phyloP scores from a whole-genome alignment of 1,140 invertebrate genomes.

The Panagrolaimus sp. region DNA sequence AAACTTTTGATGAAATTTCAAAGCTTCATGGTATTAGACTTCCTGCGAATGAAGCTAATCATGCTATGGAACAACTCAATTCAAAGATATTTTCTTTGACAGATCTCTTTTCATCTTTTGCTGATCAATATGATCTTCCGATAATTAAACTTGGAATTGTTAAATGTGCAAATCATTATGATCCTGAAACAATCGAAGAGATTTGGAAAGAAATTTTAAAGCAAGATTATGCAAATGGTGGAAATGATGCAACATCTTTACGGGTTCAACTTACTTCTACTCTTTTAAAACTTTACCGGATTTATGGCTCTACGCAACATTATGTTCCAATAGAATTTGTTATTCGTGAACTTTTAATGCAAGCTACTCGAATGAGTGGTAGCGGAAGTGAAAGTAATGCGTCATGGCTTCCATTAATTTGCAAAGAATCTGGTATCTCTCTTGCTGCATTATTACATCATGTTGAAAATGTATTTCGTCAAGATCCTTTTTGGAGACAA shows the following conservation, averaged over 20 bases:
- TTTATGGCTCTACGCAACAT: not conserved
- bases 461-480: not conserved
- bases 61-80: not conserved
- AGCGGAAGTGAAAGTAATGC: not conserved
- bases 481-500: not conserved
- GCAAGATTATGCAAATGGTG: constrained; percentile 58
- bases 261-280: not conserved
- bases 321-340: not conserved
- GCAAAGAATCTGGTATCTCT: not conserved
- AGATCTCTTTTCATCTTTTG: constrained; percentile 63
- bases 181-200: constrained; percentile 61
- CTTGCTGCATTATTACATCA: not conserved
- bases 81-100: not conserved
- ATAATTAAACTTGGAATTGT: constrained; percentile 63
- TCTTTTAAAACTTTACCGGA: not conserved
- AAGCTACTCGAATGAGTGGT: no score
- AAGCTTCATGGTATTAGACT: not conserved
- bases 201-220: constrained; percentile 63
- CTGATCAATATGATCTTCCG: constrained; percentile 61
- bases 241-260: no score
- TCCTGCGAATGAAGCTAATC: constrained; percentile 56
- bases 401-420: not conserved
- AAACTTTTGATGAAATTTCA: constrained; percentile 17
- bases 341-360: not conserved
- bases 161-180: constrained; percentile 61